Base-by-base conservation (phyloP, 1,140 invertebrate genomes). In the Brachystomella parvula region DNA sequence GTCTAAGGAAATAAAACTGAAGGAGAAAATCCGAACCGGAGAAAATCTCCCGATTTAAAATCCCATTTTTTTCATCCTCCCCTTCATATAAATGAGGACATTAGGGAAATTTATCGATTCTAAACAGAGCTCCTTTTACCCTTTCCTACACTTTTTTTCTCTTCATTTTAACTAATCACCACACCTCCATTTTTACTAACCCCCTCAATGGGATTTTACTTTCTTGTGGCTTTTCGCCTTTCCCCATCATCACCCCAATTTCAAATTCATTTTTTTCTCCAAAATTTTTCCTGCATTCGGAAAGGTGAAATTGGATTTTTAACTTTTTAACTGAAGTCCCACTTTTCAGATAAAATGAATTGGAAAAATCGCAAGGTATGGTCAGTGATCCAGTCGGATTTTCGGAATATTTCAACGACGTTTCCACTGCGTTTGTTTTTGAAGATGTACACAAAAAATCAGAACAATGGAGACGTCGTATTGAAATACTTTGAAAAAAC, bases 21-120 rank as follows among this genome's bases (percentile, higher is more conserved):
- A 15, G 19, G 61, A 65, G 65, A 70, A 68, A 70, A 67, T 69
- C 68, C 61, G 49, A 63, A 24, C 65, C 39, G 71, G 71, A 69
- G 65, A 69, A 72, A 69, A 69, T 72, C 71, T 72, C 61, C 60
- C 63, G 71, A 73, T 70, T 73, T 73, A 73, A 73, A 73, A 68
- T 69, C 67, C 56, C 68, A 73, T 73, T 73, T 73, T 70, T 53
- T 53, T 53, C 49, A 53, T 73, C 66, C n/a, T 70, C 59, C 64
- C 68, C 68, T 64, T 67, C 68, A 70, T 73, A 70, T 67, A 70
- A 73, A 70, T 70, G 68, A 66, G 31, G 49, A 70, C 71, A 73
- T 73, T 73, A 73, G 68, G 68, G 63, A 70, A 73, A 73, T 73
- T 73, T 73, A 73, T 73, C 66, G 68, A 70, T 73, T 65, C 70